Evolutionary conservation across 1,140 invertebrate species (phyloP), one percentile per base, ranked within the genome.

Genomic region (Drosophila neocordata): DNA sequence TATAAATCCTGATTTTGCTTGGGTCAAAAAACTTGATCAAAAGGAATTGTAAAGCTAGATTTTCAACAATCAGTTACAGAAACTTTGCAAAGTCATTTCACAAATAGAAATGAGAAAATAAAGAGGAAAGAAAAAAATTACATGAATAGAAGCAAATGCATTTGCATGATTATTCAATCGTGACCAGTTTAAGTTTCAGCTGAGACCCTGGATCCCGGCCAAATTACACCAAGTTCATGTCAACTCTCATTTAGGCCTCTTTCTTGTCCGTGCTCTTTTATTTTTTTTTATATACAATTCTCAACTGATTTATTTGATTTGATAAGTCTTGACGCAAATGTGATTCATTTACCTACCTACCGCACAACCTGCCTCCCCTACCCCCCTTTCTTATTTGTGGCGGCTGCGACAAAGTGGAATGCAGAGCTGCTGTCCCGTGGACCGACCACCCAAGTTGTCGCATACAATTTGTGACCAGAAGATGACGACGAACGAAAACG

Each of bases 261-360:
- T 22, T 22, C 20, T 34, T 34, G 8, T 15, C 8, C 51, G 37
- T 12, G 37, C 0, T 12, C 1, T 15, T 56, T 15, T 51, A 53
- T 34, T 53, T n/a, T 55, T 64, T 62, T 18, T 13, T 18, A 4
- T 37, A 1, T 37, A 1, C 8, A 4, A 20, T 48, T 18, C 12
- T 53, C 63, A 38, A 20, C 68, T 65, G 80, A 84, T 79, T 79
- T 77, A 84, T 84, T 84, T 79, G 76, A 73, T 79, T 77, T 77
- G 73, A 84, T 84, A 77, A 83, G 73, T 63, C 76, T 65, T 77
- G 69, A 83, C 65, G 72, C 72, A 84, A 84, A 83, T 83, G 80
- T 73, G 65, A 73, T 76, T 76, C 62, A 83, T 82, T 82, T 75
- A 66, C 67, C 71, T 64, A 66, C 65, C 24, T 13, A 41, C 41